Evolutionary conservation across 2,113 vertebrate species (phyloP).

Genomic region (Oncorhynchus kisutch): DNA sequence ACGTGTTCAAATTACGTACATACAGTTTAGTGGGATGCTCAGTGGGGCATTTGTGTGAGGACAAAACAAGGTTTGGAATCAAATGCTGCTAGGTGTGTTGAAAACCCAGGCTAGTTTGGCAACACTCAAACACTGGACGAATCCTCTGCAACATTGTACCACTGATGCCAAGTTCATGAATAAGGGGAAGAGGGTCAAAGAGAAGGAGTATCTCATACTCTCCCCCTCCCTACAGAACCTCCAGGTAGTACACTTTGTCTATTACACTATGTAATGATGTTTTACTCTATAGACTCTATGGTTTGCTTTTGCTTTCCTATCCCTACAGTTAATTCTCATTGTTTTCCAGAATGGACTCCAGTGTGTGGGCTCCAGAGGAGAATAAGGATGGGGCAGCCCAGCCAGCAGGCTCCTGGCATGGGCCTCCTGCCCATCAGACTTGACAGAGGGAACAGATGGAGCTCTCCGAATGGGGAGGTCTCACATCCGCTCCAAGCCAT

Average conservation of each 20-base stretch:
- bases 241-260: no score
- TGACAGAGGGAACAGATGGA: slow-evolving; percentile 69
- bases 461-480: slow-evolving; percentile 46
- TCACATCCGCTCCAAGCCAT: slow-evolving; percentile 37
- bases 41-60: neutral
- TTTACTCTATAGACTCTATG: neutral
- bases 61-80: neutral
- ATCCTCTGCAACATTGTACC: neutral
- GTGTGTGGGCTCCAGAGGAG: slow-evolving; percentile 28
- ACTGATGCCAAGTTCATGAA: neutral
- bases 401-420: slow-evolving; percentile 60
- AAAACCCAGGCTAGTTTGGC: neutral
- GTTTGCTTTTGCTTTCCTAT: neutral
- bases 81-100: neutral
- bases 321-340: no score
- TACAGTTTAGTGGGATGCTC: neutral
- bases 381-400: neutral
- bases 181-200: neutral
- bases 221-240: slow-evolving; percentile 8
- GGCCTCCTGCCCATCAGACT: slow-evolving; percentile 55
- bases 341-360: no score
- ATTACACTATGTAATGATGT: no score
- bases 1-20: neutral
- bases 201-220: neutral
- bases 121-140: no score